Evolutionary conservation across 1,140 invertebrate species (phyloP).

Genomic region (Panagrolaimus sp.): DNA sequence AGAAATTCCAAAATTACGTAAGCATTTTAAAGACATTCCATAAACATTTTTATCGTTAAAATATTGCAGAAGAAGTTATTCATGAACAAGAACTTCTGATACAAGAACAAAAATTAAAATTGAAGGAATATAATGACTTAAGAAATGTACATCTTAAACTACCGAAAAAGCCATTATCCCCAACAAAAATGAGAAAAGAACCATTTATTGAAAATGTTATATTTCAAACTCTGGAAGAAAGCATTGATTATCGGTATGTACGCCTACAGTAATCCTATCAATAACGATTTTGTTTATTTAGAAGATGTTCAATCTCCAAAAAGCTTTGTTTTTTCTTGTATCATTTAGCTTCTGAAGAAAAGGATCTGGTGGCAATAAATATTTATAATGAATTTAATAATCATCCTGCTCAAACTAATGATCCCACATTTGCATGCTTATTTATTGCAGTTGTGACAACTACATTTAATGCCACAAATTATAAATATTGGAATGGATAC

Average conservation of each 20-base stretch:
- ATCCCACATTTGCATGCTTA: background rate
- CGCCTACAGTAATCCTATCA: constrained; percentile 16
- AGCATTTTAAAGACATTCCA: background rate
- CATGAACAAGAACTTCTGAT: background rate
- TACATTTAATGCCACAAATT: background rate
- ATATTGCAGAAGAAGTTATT: constrained; percentile 4
- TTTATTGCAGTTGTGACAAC: constrained; percentile 4
- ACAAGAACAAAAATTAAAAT: background rate
- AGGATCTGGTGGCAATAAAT: background rate
- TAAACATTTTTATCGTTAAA: background rate
- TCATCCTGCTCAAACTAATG: constrained; percentile 58
- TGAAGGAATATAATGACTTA: constrained; percentile 42
- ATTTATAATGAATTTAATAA: constrained; percentile 67
- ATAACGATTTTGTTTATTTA: constrained; percentile 25
- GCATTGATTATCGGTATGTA: constrained; percentile 29
- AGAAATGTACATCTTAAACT: constrained; percentile 48
- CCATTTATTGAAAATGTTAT: background rate
- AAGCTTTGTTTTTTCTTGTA: constrained; percentile 47
- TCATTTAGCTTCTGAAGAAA: background rate
- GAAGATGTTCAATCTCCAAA: constrained; percentile 52
- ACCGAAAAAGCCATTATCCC: constrained; percentile 37
- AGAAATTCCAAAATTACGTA: background rate
- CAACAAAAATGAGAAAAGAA: background rate
- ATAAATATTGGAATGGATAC: constrained; percentile 29
- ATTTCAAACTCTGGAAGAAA: constrained; percentile 27